Evolutionary conservation across 2,113 vertebrate species (phyloP), one percentile per base, ranked within the genome.

Genomic region (Rhagologus leucostigma): DNA sequence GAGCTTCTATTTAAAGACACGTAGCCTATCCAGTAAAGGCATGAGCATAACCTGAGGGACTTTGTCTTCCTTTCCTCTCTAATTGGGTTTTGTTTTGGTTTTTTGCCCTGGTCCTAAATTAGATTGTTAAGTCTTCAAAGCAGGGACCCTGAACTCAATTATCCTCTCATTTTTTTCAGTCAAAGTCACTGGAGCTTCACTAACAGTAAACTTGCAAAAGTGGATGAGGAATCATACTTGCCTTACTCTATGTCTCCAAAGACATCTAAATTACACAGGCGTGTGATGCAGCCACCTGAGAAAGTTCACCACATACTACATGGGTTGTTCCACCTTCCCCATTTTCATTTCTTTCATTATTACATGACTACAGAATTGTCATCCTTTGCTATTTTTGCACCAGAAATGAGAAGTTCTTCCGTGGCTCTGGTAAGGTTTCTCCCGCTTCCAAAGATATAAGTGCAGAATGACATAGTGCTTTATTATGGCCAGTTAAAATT

Each of bases 61-160:
- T 95, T 85, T 60, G 21, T 65, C 94, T 93, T 89, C 60, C 49
- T 90, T 90, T 93, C 49, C 69, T 92, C 44, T 53, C 52, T 95
- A 96, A 95, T 88, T 96, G 83, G 47, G 60, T 92, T 95, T 95
- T 90, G 91, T 89, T 95, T 97, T 92, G 79, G 0, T 93, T 89
- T 95, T 86, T 92, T 89, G 35, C 73, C 69, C 83, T 53, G 68
- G 67, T 92, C 79, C 80, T 89, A 92, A 93, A 94, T 96, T 92
- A 92, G 88, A 90, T 71, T 91, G 39, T 63, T 89, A 89, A 75
- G 56, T 76, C 79, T 96, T 92, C 93, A 94, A 96, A 96, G 85
- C 90, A 94, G 56, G 57, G 76, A 93, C 68, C 49, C 83, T 92
- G 93, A 95, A 96, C 92, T 93, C 93, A 95, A 93, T 96, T 94